A percentile compares a stretch with the other conserved stretches of the same genome.
Evolutionary conservation across 1,140 invertebrate genomes (phyloP).

Genomic region (Drosophila mayri): DNA sequence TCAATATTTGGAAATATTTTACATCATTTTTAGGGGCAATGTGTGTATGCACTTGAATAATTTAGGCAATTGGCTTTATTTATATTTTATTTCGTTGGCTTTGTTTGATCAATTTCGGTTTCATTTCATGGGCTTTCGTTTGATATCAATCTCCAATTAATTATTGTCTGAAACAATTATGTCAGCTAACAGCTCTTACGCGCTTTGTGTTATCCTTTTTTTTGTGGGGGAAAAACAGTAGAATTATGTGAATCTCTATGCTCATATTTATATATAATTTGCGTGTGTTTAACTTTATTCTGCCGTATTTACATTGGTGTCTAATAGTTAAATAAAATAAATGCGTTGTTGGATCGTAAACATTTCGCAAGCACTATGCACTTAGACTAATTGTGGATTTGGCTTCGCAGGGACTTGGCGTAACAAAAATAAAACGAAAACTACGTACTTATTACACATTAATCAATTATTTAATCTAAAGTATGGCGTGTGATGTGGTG

Average conservation of each 20-base stretch:
- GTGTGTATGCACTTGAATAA: constrained; percentile 5
- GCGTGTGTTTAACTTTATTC: constrained; percentile 24
- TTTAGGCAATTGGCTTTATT: constrained; percentile 48
- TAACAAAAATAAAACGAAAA: constrained; percentile 58
- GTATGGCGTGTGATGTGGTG: constrained; percentile 63
- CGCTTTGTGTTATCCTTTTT: constrained; percentile 16
- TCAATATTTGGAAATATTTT: constrained; percentile 56
- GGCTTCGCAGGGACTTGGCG: constrained; percentile 73
- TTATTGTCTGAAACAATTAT: constrained; percentile 82
- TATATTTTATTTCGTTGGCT: constrained; percentile 67
- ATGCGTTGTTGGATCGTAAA: constrained; percentile 70
- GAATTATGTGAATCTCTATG: constrained; percentile 1
- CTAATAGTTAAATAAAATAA: constrained; percentile 63
- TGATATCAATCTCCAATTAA: constrained; percentile 50
- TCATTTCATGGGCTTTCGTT: constrained; percentile 20
- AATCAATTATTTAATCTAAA: constrained; percentile 43
- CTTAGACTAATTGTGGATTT: constrained; percentile 71
- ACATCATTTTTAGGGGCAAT: constrained; percentile 36
- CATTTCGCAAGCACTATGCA: constrained; percentile 53
- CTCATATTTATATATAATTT: constrained; percentile 17
- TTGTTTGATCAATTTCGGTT: constrained; percentile 47
- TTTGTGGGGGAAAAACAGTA: constrained; percentile 20
- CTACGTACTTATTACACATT: constrained; percentile 27
- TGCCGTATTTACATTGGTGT: constrained; percentile 64
- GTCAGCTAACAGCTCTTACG: constrained; percentile 65